A percentile compares a stretch with the other conserved stretches of the same genome.
These are phyloP conservation scores for Campoplex capitator DNA, from an alignment of 2,888 invertebrate genomes.

Conservation along the genomic window DNA sequence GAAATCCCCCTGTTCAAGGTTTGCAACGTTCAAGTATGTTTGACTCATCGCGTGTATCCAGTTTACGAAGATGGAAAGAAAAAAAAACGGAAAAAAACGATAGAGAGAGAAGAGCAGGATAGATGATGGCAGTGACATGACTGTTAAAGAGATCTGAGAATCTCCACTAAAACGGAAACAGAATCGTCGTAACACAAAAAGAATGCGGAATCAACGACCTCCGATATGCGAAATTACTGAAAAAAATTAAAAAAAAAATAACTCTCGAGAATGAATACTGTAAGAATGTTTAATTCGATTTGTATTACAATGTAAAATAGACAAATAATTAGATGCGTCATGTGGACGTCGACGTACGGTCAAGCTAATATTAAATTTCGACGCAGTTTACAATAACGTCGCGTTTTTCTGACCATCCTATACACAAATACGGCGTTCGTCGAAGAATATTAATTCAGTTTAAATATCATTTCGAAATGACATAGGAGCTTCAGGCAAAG, in stretches of 20 bases:
- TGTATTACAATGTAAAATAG: not conserved
- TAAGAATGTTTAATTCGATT: not conserved
- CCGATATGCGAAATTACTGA: not conserved
- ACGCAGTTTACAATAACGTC: constrained; percentile 50
- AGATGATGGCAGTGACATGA: constrained; percentile 3
- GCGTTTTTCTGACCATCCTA: not conserved
- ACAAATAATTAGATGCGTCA: constrained; percentile 40
- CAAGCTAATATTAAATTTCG: constrained; percentile 47
- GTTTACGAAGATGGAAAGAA: not conserved
- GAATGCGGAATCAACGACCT: not conserved
- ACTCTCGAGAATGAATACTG: not conserved
- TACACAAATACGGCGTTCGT: not conserved
- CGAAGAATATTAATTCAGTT: constrained; percentile 5
- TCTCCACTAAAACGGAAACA: constrained; percentile 9
- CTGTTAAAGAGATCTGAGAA: constrained; percentile 41
- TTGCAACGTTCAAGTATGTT: constrained; percentile 43
- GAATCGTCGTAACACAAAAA: not conserved
- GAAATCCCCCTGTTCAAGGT: not conserved
- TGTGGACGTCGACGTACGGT: not conserved
- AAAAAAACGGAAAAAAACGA: not conserved
- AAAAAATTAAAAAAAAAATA: constrained; percentile 3
- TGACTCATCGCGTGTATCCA: constrained; percentile 53
- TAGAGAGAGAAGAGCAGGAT: constrained; percentile 31
- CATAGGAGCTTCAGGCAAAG: constrained; percentile 43
- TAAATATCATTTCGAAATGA: constrained; percentile 12